Conservation (phyloP, 1,140 invertebrate genomes). For the Dolichoris vasculosae region DNA sequence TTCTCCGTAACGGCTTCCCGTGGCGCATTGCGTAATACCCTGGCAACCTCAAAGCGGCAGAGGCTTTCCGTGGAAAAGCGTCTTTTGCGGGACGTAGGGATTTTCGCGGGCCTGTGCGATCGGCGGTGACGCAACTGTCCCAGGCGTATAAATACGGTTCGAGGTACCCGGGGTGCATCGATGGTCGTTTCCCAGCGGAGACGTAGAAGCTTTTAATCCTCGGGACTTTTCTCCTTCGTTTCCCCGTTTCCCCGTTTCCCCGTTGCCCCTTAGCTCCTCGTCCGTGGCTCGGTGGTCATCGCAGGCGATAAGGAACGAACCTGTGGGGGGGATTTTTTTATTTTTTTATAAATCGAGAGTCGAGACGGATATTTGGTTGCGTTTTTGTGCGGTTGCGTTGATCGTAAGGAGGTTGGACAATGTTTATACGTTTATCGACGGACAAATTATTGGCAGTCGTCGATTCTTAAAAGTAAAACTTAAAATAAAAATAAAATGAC, state of each 20-base stretch:
- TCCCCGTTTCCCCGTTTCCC: too few species aligned
- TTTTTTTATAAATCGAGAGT: too few species aligned
- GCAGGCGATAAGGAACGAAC: background rate
- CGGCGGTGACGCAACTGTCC: background rate
- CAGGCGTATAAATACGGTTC: background rate
- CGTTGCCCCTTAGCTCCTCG: background rate
- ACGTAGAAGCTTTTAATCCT: background rate
- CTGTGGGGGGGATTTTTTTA: background rate
- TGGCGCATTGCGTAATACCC: slow-evolving; percentile 13
- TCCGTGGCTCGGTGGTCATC: background rate
- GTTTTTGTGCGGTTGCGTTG: background rate
- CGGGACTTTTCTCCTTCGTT: background rate
- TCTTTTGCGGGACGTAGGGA: background rate
- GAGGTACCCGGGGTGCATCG: too few species aligned
- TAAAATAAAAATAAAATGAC: too few species aligned
- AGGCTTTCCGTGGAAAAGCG: slow-evolving; percentile 10
- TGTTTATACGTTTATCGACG: too few species aligned
- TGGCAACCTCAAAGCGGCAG: background rate
- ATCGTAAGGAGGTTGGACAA: too few species aligned
- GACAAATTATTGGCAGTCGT: too few species aligned
- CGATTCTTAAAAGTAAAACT: too few species aligned
- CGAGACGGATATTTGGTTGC: background rate
- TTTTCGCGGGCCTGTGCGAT: background rate
- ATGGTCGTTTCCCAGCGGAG: background rate
- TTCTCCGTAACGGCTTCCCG: background rate